Conservation (phyloP, 1,140 invertebrate species). For the Drosophila subpulchrella region DNA sequence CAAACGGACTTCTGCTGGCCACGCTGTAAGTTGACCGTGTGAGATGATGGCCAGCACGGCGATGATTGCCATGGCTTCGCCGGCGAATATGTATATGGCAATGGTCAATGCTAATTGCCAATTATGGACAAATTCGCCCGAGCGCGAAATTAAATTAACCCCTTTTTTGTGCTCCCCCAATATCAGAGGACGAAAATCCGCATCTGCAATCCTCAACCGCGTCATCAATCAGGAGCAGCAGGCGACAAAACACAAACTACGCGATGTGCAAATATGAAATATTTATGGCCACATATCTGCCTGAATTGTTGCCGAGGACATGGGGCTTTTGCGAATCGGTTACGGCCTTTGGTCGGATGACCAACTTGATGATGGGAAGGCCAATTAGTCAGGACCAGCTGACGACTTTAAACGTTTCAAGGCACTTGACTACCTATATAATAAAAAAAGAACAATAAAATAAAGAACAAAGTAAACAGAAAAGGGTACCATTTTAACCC, state of each 20-base stretch:
- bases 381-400: constrained; percentile 14
- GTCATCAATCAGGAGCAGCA: constrained; percentile 72
- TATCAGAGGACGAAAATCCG: constrained; percentile 34
- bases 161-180: constrained; percentile 61
- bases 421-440: no score
- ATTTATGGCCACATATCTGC: constrained; percentile 54
- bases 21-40: constrained; percentile 54
- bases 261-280: constrained; percentile 66
- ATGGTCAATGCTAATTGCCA: constrained; percentile 80
- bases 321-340: constrained; percentile 13
- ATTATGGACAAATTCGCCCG: constrained; percentile 78
- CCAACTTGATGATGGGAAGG: constrained; percentile 6
- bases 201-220: constrained; percentile 61
- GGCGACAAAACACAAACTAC: constrained; percentile 71
- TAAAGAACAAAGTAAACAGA: no score
- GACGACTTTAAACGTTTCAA: background rate
- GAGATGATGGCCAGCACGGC: constrained; percentile 50
- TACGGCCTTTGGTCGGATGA: constrained; percentile 3
- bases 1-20: constrained; percentile 57
- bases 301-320: constrained; percentile 20
- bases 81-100: constrained; percentile 41
- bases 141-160: constrained; percentile 82
- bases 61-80: constrained; percentile 42
- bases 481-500: no score
- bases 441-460: no score